Base-by-base conservation (phyloP, 2,113 vertebrate genomes). In the Plestiodon gilberti region DNA sequence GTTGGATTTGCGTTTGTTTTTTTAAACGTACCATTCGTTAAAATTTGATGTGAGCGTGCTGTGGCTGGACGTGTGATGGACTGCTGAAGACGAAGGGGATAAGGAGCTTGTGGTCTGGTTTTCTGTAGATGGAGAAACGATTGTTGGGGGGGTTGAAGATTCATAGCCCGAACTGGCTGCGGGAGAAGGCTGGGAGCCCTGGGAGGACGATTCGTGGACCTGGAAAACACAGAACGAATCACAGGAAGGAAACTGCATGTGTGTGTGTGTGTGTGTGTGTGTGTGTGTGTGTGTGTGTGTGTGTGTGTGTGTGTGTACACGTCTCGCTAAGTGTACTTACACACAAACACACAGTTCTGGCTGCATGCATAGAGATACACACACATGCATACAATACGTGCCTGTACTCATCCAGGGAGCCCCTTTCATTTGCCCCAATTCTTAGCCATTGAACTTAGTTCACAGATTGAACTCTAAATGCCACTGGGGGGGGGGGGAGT, bases 1-100 rank as follows among this genome's bases (percentile, higher is more conserved):
- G 90, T 89, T 92, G 93, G 80, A 87, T 94, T 95, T 90, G 64
- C 78, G 92, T 86, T 89, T 97, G 97, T 97, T 97, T 97, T 94
- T 88, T 99, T 98, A 99, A 97, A 99, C 99, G 98, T 99, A 99
- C 99, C 99, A 99, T 99, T 99, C 99, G 97, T 99, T 99, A 98
- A 99, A 99, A 98, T 99, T 99, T 97, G 98, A 99, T 95, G 99
- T 98, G 96, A 99, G 98, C 96, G 99, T 97, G 97, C 98, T 97
- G 98, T 99, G 99, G 96, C 97, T 98, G 95, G 97, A 97, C 95
- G 98, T 98, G 97, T 99, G 99, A 96, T 99, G 98, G 73, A 99
- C 98, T 95, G 98, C 98, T 86, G 98, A 98, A 88, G 98, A 98
- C 90, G 98, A 97, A 92, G 99, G 98, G 93, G 98, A 99, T 98